phyloP scores from a whole-genome alignment of 37 sponge, comb jelly and placozoan genomes.

The Beroe forskalii region DNA sequence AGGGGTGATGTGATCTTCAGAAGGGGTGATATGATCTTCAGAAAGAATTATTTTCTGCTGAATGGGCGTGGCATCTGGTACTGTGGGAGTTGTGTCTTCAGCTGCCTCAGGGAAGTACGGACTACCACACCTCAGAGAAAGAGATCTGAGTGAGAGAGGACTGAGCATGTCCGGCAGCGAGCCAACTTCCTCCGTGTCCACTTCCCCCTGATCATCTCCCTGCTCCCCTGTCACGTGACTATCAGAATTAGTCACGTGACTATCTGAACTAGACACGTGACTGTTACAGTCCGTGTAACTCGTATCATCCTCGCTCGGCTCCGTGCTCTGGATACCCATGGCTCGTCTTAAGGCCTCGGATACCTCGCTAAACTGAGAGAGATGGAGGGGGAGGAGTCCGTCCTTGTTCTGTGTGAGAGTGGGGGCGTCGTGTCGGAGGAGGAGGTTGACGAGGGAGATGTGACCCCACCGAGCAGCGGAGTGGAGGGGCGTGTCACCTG shows the following conservation, averaged over 20 bases:
- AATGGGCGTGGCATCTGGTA: too few species aligned
- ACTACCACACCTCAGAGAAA: neutral
- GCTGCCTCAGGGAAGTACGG: neutral
- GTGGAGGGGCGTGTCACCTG: slow-evolving; percentile 60
- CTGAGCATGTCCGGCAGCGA: neutral
- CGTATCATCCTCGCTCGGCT: slow-evolving; percentile 17
- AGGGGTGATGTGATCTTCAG: neutral
- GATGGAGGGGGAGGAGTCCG: slow-evolving; percentile 42
- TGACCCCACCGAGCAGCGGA: slow-evolving; percentile 60
- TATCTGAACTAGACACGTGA: slow-evolving; percentile 22
- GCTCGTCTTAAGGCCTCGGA: slow-evolving; percentile 38
- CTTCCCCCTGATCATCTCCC: too few species aligned
- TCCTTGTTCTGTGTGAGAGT: slow-evolving; percentile 32
- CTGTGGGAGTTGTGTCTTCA: too few species aligned
- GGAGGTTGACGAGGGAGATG: slow-evolving; percentile 28
- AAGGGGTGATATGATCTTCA: too few species aligned
- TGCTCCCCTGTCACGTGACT: slow-evolving; percentile 23
- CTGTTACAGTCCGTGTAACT: slow-evolving; percentile 35
- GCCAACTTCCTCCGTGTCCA: slow-evolving; percentile 1
- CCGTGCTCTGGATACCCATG: neutral
- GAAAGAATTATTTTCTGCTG: too few species aligned
- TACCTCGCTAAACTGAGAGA: slow-evolving; percentile 59
- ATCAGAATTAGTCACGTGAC: neutral
- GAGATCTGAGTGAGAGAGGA: neutral
- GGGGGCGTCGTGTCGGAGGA: slow-evolving; percentile 16